A percentile compares a stretch with the other conserved stretches of the same genome.
Evolutionary conservation across 2,888 invertebrate species (phyloP).

Genomic region (Lottia gigantea): DNA sequence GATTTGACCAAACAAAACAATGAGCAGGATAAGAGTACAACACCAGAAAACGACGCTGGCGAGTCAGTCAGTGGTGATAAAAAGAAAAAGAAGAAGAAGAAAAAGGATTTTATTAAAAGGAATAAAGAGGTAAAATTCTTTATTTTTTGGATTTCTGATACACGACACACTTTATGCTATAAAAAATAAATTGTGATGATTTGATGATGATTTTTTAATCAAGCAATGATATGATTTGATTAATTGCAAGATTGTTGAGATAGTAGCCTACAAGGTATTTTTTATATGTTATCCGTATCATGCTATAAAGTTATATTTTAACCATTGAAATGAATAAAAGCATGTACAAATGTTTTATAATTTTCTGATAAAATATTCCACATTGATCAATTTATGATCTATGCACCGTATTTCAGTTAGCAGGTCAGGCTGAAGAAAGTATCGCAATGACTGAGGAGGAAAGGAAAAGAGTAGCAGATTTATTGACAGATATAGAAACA

Average conservation of each 20-base stretch:
- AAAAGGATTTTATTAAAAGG: slow-evolving; percentile 64
- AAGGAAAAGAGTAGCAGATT: slow-evolving; percentile 58
- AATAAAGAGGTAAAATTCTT: slow-evolving; percentile 59
- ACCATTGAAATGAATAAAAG: no score
- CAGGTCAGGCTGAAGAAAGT: slow-evolving; percentile 57
- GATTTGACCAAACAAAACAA: slow-evolving; percentile 35
- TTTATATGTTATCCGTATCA: no score
- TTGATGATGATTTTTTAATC: no score
- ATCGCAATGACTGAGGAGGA: slow-evolving; percentile 67
- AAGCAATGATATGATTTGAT: no score
- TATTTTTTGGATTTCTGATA: no score
- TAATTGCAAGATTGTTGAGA: no score
- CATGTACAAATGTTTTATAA: no score
- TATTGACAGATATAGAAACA: slow-evolving; percentile 57
- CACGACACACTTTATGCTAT: no score
- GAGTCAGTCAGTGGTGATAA: slow-evolving; percentile 19
- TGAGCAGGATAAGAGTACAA: background rate
- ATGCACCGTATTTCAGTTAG: slow-evolving; percentile 46
- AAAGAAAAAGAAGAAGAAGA: slow-evolving; percentile 39
- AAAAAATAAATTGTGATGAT: no score
- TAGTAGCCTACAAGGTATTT: no score
- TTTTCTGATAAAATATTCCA: no score
- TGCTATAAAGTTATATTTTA: no score
- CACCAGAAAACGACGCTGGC: background rate
- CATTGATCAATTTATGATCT: background rate